Percentiles rank a stretch among this genome's conserved stretches.
Conservation (phyloP, 2,113 vertebrate species). For the Corynorhinus townsendii region DNA sequence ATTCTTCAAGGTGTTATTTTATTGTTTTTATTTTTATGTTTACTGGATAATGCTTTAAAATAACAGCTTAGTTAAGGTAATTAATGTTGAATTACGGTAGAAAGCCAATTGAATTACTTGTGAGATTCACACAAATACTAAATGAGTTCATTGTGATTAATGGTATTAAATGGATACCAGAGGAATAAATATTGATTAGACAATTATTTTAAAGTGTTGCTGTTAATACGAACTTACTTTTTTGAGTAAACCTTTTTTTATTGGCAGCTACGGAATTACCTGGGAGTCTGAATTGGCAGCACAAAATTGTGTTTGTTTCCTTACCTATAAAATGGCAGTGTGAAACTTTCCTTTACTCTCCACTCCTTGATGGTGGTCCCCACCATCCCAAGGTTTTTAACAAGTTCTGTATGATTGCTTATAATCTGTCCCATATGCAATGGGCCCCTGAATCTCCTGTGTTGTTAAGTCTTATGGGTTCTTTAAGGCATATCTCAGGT, state of each 20-base stretch:
- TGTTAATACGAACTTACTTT: conserved; percentile 59
- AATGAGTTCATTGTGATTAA: conserved; percentile 72
- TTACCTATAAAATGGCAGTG: neutral
- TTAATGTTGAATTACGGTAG: conserved; percentile 69
- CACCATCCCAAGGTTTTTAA: neutral
- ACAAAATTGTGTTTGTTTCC: neutral
- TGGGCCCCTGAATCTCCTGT: neutral
- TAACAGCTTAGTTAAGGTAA: conserved; percentile 63
- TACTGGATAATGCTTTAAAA: conserved; percentile 49
- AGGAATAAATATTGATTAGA: conserved; percentile 78
- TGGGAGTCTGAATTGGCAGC: neutral
- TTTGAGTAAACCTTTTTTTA: conserved; percentile 42
- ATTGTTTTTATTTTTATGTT: conserved; percentile 48
- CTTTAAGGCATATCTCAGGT: neutral
- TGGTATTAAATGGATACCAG: conserved; percentile 72
- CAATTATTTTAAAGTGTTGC: conserved; percentile 77
- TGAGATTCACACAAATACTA: conserved; percentile 71
- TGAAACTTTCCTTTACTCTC: neutral
- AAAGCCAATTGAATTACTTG: conserved; percentile 71
- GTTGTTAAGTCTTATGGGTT: neutral
- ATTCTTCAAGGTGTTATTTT: conserved; percentile 37
- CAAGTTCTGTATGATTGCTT: neutral
- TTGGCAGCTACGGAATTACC: neutral
- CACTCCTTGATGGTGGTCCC: neutral
- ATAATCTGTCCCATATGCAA: neutral